Evolutionary conservation across 2,113 vertebrate genomes (phyloP).

Genomic region (Salminus brasiliensis): DNA sequence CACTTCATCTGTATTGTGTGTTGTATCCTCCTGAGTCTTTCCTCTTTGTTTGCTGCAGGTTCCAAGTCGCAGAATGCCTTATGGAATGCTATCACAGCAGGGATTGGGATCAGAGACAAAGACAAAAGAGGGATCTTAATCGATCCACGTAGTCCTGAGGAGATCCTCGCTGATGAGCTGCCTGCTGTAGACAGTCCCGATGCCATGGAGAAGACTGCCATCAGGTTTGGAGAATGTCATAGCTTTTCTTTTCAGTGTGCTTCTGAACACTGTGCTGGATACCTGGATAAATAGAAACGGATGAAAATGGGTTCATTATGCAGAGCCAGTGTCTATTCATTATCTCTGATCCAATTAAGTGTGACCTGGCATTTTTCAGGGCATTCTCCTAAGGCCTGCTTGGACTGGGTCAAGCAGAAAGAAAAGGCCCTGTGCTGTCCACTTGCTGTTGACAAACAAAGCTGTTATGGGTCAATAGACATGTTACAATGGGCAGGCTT

Average conservation of each 20-base stretch:
- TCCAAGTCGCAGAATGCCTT: constrained; percentile 90
- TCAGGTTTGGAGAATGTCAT: constrained; percentile 80
- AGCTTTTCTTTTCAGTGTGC: background rate
- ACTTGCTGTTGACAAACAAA: background rate
- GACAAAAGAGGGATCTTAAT: constrained; percentile 74
- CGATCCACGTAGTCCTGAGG: constrained; percentile 81
- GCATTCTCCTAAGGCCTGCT: background rate
- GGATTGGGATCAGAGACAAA: constrained; percentile 74
- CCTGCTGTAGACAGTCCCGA: constrained; percentile 81
- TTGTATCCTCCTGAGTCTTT: constrained; percentile 29
- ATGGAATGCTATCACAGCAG: constrained; percentile 78
- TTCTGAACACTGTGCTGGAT: background rate
- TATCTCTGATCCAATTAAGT: background rate
- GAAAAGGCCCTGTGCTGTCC: background rate
- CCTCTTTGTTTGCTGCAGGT: constrained; percentile 69
- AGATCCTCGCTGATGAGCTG: constrained; percentile 88
- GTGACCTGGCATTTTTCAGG: background rate
- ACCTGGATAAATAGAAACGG: background rate
- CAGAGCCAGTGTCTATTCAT: background rate
- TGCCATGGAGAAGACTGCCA: constrained; percentile 85
- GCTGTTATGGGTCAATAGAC: constrained; percentile 10
- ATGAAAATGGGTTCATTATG: background rate
- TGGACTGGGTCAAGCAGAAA: background rate
- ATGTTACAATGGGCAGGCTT: background rate
- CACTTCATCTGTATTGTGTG: background rate